Conservation (phyloP, 2,888 invertebrate species). For the Pharmacophagus antenor region DNA sequence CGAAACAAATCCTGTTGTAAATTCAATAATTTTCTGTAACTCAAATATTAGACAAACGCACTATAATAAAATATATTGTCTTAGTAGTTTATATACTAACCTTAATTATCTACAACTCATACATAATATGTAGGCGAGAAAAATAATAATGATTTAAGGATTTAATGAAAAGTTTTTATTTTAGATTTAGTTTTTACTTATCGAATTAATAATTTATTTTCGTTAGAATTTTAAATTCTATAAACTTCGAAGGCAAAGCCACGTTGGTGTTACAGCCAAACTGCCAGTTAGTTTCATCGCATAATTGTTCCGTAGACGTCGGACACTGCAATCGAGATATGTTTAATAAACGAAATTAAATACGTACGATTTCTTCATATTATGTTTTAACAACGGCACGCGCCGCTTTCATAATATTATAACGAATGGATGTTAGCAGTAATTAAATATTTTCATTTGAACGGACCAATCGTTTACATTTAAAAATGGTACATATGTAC, state of each 20-base stretch:
- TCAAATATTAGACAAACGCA: not conserved
- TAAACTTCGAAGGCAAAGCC: no score
- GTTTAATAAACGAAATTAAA: slow-evolving; percentile 25
- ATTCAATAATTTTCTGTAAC: not conserved
- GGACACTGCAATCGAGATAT: slow-evolving; percentile 2
- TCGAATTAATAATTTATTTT: no score
- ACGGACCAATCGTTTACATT: slow-evolving; percentile 27
- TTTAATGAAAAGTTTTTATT: no score
- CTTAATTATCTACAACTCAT: no score
- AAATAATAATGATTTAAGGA: no score
- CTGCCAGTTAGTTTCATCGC: no score
- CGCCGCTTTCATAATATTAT: slow-evolving; percentile 15
- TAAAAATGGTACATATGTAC: slow-evolving; percentile 4
- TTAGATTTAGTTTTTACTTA: no score
- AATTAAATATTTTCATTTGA: slow-evolving; percentile 20
- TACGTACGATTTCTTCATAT: slow-evolving; percentile 8
- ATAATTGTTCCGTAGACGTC: not conserved
- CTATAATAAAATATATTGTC: no score
- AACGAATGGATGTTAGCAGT: slow-evolving; percentile 14
- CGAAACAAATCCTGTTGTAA: slow-evolving; percentile 8
- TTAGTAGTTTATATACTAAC: no score
- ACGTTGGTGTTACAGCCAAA: no score
- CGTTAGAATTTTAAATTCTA: no score
- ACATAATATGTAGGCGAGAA: no score
- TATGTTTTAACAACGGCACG: slow-evolving; percentile 17